Evolutionary conservation across 1,140 invertebrate species (phyloP).

Genomic region (Cotesia vestalis): DNA sequence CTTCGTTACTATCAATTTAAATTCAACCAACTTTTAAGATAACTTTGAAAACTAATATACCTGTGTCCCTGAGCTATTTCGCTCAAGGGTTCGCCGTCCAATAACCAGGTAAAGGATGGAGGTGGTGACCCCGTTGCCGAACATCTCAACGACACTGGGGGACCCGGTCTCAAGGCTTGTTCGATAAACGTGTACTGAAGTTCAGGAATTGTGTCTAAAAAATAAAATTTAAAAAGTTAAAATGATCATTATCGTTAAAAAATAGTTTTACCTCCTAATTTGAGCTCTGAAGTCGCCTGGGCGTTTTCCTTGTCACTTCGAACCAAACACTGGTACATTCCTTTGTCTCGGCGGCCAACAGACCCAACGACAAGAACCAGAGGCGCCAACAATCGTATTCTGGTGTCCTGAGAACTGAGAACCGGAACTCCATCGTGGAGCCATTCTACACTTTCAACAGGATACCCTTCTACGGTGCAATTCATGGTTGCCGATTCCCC

Average conservation of each 20-base stretch:
- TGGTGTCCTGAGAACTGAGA: slow-evolving; percentile 66
- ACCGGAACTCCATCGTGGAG: slow-evolving; percentile 81
- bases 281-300: slow-evolving; percentile 83
- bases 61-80: slow-evolving; percentile 72
- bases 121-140: slow-evolving; percentile 85
- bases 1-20: slow-evolving; percentile 22
- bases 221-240: slow-evolving; percentile 23
- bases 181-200: slow-evolving; percentile 85
- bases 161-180: slow-evolving; percentile 81
- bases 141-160: slow-evolving; percentile 83
- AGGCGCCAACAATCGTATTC: slow-evolving; percentile 67
- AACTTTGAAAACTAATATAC: slow-evolving; percentile 56
- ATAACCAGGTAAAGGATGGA: slow-evolving; percentile 83
- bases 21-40: slow-evolving; percentile 13
- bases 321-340: slow-evolving; percentile 90
- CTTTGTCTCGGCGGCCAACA: slow-evolving; percentile 80
- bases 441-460: slow-evolving; percentile 80
- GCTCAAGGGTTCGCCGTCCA: slow-evolving; percentile 80
- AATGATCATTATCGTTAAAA: background rate
- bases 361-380: slow-evolving; percentile 72
- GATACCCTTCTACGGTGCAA: slow-evolving; percentile 83
- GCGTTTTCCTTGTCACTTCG: slow-evolving; percentile 81
- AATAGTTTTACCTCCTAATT: slow-evolving; percentile 76
- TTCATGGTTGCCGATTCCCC: slow-evolving; percentile 83
- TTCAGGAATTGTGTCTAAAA: slow-evolving; percentile 79